Percentiles rank a stretch among this genome's conserved stretches.
phyloP scores from a whole-genome alignment of 2,113 vertebrate genomes.

The Pedionomus torquatus region DNA sequence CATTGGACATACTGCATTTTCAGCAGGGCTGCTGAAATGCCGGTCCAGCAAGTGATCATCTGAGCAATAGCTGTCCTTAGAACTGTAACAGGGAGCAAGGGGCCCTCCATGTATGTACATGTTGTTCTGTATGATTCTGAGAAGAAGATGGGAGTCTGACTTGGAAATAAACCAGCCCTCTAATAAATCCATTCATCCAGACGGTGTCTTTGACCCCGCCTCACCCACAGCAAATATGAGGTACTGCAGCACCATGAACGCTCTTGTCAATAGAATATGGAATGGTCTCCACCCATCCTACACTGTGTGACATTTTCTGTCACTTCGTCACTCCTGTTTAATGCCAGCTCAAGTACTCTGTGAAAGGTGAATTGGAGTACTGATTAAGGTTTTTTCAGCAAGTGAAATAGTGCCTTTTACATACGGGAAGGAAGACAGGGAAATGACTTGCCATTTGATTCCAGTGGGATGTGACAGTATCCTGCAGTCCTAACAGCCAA shows the following conservation, averaged over 20 bases:
- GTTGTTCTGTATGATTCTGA: background rate
- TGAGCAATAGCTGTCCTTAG: background rate
- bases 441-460: background rate
- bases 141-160: background rate
- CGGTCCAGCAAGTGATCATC: background rate
- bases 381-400: background rate
- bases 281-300: background rate
- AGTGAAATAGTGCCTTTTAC: background rate
- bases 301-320: background rate
- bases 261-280: background rate
- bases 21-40: background rate
- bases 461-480: background rate
- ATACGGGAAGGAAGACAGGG: background rate
- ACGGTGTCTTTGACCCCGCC: background rate
- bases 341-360: background rate
- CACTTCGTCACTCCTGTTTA: background rate
- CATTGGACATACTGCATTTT: background rate
- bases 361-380: background rate
- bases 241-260: background rate
- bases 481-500: background rate
- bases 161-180: background rate
- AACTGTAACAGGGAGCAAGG: background rate
- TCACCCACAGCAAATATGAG: background rate
- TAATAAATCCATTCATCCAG: background rate
- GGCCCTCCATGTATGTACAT: rapidly evolving